These are phyloP conservation scores for Chaetura pelagica DNA, from an alignment of 2,113 vertebrate species.

Conservation along the genomic window DNA sequence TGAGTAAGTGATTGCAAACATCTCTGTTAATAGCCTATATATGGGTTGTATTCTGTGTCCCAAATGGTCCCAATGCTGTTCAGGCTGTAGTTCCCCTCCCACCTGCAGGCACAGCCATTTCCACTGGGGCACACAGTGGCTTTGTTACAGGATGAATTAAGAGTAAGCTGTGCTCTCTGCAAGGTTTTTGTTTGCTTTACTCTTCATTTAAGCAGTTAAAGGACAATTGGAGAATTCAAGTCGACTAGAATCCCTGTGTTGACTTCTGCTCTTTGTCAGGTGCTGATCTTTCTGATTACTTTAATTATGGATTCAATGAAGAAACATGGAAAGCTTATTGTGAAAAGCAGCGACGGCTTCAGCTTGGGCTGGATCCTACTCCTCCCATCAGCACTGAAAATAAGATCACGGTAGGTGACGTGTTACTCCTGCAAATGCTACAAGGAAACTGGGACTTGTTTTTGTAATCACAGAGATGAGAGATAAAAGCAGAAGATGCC, in stretches of 20 bases:
- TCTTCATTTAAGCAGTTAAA: not conserved
- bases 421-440: not conserved
- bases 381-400: slow-evolving; percentile 68
- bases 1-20: not conserved
- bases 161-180: not conserved
- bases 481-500: not conserved
- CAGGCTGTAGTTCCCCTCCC: not conserved
- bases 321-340: slow-evolving; percentile 82
- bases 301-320: slow-evolving; percentile 82
- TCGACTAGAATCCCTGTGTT: not conserved
- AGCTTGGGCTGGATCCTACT: slow-evolving; percentile 74
- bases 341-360: slow-evolving; percentile 78
- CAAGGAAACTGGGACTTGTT: not conserved
- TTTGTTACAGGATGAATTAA: not conserved
- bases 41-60: not conserved
- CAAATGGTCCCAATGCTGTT: not conserved
- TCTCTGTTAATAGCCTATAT: not conserved
- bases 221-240: not conserved
- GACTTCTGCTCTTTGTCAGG: slow-evolving; percentile 42
- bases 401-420: slow-evolving; percentile 72
- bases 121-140: fast-evolving
- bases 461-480: not conserved
- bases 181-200: not conserved
- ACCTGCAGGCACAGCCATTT: not conserved
- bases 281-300: slow-evolving; percentile 81